Evolutionary conservation across 1,140 invertebrate species (phyloP).

Genomic region (Berghia stephanieae): DNA sequence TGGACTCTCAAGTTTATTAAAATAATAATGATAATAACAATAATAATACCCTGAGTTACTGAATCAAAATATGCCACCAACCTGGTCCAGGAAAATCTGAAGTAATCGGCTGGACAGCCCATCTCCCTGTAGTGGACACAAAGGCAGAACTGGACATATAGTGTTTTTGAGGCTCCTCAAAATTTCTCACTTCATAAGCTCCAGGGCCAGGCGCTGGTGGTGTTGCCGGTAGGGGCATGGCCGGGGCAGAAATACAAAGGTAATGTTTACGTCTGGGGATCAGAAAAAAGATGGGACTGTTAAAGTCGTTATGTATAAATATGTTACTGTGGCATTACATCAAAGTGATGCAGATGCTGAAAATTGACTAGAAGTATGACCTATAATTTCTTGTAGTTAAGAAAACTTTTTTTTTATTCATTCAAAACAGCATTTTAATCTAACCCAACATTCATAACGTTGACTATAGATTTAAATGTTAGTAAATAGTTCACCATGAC

Average conservation of each 20-base stretch:
- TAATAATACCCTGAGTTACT: background rate
- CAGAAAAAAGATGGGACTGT: background rate
- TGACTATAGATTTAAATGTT: no score
- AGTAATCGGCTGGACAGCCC: conserved; percentile 41
- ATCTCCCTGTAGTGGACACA: conserved; percentile 62
- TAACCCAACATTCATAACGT: no score
- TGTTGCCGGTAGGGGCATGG: conserved; percentile 60
- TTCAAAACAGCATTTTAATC: no score
- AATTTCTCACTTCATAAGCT: conserved; percentile 59
- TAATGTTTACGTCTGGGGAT: conserved; percentile 63
- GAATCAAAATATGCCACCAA: conserved; percentile 28
- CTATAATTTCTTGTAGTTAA: no score
- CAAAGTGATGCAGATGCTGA: background rate
- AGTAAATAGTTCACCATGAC: no score
- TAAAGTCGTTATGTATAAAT: no score
- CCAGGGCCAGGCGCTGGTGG: conserved; percentile 61
- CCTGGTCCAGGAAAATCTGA: conserved; percentile 58
- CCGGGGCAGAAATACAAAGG: conserved; percentile 65
- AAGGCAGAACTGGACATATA: conserved; percentile 65
- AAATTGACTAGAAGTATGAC: no score
- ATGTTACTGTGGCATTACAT: no score
- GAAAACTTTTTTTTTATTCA: no score
- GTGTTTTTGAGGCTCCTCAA: conserved; percentile 59
- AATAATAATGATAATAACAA: background rate
- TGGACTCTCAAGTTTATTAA: background rate